phyloP scores from a whole-genome alignment of 2,797 vertebrate genomes.

The Coracias cyanogaster region DNA sequence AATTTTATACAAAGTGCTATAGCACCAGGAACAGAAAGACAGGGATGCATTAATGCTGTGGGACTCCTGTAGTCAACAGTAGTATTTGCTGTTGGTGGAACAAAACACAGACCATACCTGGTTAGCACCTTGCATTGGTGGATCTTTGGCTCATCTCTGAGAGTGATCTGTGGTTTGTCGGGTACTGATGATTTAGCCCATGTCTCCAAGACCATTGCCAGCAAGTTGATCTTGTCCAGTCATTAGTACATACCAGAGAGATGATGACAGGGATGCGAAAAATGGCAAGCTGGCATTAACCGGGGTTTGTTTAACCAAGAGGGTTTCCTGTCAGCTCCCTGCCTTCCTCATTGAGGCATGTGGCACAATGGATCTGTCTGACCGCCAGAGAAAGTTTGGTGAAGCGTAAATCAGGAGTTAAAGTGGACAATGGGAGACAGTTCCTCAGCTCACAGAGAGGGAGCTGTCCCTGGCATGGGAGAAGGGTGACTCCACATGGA shows the following conservation, averaged over 20 bases:
- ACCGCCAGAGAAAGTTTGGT: neutral
- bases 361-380: neutral
- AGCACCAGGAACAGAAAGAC: neutral
- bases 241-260: neutral
- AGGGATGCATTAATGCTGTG: neutral
- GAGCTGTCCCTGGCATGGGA: neutral
- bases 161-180: neutral
- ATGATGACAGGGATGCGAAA: neutral
- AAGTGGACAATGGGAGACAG: neutral
- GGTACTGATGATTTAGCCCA: neutral
- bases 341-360: neutral
- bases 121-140: neutral
- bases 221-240: neutral
- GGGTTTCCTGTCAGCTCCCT: neutral
- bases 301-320: neutral
- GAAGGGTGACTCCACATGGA: neutral
- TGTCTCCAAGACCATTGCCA: neutral
- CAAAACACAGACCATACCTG: neutral
- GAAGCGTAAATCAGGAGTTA: neutral
- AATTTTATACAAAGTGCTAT: neutral
- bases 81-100: neutral
- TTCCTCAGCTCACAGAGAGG: neutral
- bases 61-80: neutral
- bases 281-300: neutral
- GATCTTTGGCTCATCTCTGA: neutral